Conservation (phyloP, 2,113 vertebrate species). For the Saccopteryx bilineata region DNA sequence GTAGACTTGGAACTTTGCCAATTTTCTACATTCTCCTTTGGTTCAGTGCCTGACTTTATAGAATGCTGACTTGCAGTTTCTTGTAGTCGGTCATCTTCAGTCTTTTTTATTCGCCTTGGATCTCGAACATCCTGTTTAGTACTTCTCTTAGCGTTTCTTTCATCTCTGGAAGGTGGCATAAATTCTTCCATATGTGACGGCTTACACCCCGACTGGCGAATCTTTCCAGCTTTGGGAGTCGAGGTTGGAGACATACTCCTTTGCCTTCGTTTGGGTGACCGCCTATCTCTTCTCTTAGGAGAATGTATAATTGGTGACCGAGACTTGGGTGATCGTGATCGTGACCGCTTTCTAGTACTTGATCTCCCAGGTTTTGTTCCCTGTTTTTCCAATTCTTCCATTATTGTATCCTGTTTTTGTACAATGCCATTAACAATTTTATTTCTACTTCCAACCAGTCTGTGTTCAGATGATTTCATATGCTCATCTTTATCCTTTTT, state of each 20-base stretch:
- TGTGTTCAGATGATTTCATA: conserved; percentile 88
- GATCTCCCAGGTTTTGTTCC: conserved; percentile 90
- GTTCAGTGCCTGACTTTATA: conserved; percentile 88
- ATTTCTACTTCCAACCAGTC: conserved; percentile 88
- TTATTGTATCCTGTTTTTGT: conserved; percentile 90
- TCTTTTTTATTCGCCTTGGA: conserved; percentile 91
- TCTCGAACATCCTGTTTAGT: conserved; percentile 90
- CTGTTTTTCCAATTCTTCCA: conserved; percentile 89
- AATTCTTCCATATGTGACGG: conserved; percentile 89
- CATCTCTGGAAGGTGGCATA: conserved; percentile 88
- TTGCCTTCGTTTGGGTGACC: conserved; percentile 93
- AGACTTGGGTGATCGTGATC: conserved; percentile 92
- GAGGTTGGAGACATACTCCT: conserved; percentile 93
- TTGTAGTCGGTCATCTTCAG: conserved; percentile 90
- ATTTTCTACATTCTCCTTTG: conserved; percentile 92
- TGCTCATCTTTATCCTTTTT: conserved; percentile 95
- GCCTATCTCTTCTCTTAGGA: conserved; percentile 94
- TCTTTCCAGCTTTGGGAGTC: conserved; percentile 91
- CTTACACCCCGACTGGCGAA: conserved; percentile 88
- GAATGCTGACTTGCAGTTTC: conserved; percentile 89
- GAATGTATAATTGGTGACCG: conserved; percentile 92
- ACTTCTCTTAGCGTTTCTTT: conserved; percentile 91
- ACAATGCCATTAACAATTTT: conserved; percentile 93
- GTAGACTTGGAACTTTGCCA: conserved; percentile 90
- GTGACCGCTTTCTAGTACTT: conserved; percentile 93